Evolutionary conservation across 2,113 vertebrate genomes (phyloP).

Genomic region (Bufo gargarizans): DNA sequence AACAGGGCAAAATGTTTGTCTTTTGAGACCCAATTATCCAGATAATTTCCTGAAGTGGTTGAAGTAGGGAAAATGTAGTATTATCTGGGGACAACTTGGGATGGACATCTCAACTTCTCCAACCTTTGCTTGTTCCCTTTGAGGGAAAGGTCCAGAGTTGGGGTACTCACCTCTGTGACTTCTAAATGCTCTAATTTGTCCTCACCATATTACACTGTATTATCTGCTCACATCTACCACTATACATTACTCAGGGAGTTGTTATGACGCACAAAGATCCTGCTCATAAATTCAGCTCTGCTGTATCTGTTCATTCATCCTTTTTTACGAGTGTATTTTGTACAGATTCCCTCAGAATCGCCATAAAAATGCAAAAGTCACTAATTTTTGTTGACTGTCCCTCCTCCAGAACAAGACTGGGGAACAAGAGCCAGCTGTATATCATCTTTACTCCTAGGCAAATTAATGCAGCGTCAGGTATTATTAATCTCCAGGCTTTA

Average conservation of each 20-base stretch:
- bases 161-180: no score
- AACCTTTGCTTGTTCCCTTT: no score
- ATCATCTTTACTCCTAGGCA: slow-evolving; percentile 16
- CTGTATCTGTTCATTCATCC: not conserved
- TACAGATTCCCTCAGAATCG: not conserved
- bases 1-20: no score
- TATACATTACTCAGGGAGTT: not conserved
- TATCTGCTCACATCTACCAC: not conserved
- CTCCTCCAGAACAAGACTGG: not conserved
- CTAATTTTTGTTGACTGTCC: not conserved
- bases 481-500: slow-evolving; percentile 41
- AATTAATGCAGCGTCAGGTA: slow-evolving; percentile 17
- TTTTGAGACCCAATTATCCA: no score
- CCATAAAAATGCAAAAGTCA: not conserved
- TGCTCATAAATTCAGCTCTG: not conserved
- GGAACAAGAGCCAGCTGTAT: not conserved
- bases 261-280: not conserved
- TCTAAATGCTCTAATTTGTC: no score
- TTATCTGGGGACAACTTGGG: no score
- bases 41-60: no score
- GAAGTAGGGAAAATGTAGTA: no score
- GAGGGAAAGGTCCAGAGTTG: no score
- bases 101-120: no score
- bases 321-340: not conserved
- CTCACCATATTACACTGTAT: no score